Evolutionary conservation across 2,888 invertebrate genomes (phyloP), one percentile per base, ranked within the genome.

Genomic region (Anthoptus insignis): DNA sequence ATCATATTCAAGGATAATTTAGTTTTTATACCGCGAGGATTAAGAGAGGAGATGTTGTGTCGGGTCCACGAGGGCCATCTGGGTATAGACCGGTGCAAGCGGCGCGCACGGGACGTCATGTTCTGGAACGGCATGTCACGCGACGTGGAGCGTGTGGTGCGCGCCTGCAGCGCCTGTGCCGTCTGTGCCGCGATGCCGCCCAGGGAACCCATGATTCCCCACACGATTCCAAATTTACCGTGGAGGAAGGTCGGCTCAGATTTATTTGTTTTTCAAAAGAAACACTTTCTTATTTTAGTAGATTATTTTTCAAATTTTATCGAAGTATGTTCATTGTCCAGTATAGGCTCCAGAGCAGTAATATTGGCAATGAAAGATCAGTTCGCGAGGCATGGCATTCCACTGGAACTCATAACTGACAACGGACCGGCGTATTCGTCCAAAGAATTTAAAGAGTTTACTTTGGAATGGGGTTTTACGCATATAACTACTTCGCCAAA

Each of bases 31-130:
- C 37, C 37, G 9, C 13, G 37, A 4, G 6, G 9, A 13, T n/a
- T 37, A n/a, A 13, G 58, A 0, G 22, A 34, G 29, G 61, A 73
- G 1, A 79, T 79, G 75, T 22, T 77, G 21, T 4, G 32, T 0
- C 52, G 66, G 0, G 63, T 77, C 4, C 80, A 79, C 34, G 76
- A 76, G 21, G 78, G 76, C 0, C 78, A 78, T 57, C 19, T 76
- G 11, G 78, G 77, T 0, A 75, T 76, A 13, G 76, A 78, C 8
- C 49, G 72, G 2, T 75, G 75, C 42, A 76, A 78, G 63, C 37
- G 74, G 3, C 72, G 73, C 5, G 77, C 76, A 27, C 70, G 76
- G 0, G 71, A 78, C 0, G 74, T 78, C 0, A 71, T 79, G 71
- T 81, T 70, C 52, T 79, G 79, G 77, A 71, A 72, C 5, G 74